Evolutionary conservation across 1,140 invertebrate genomes (phyloP).

Genomic region (Dinothrombium tinctorium): DNA sequence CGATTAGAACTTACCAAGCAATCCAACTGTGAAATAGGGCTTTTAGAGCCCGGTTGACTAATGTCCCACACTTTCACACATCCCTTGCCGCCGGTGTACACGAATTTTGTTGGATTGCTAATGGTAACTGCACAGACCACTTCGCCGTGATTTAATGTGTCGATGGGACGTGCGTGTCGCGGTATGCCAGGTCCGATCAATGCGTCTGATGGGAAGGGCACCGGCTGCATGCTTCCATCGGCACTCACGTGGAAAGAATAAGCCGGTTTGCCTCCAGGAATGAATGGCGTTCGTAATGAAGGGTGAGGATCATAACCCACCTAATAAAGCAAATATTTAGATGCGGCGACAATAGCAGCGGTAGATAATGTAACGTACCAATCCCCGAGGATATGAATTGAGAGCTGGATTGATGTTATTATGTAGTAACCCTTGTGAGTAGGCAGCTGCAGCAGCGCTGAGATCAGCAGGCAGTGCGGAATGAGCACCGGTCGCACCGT

Average conservation of each 20-base stretch:
- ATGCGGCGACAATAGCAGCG: neutral
- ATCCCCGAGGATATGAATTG: slow-evolving; percentile 19
- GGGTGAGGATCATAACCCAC: slow-evolving; percentile 51
- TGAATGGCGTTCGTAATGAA: slow-evolving; percentile 43
- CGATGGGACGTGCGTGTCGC: slow-evolving; percentile 62
- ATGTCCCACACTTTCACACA: slow-evolving; percentile 80
- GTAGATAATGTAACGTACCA: slow-evolving; percentile 16
- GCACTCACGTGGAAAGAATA: slow-evolving; percentile 80
- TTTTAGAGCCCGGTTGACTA: slow-evolving; percentile 49
- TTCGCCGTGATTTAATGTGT: slow-evolving; percentile 79
- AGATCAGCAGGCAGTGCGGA: slow-evolving; percentile 16
- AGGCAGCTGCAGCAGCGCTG: slow-evolving; percentile 16
- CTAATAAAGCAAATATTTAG: slow-evolving; percentile 13
- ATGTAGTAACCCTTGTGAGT: slow-evolving; percentile 18
- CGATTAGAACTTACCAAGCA: slow-evolving; percentile 66
- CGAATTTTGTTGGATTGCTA: slow-evolving; percentile 63
- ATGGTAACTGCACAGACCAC: slow-evolving; percentile 74
- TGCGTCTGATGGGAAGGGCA: slow-evolving; percentile 85
- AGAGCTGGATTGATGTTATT: slow-evolving; percentile 22
- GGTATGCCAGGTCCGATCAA: slow-evolving; percentile 75
- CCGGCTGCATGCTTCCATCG: slow-evolving; percentile 60
- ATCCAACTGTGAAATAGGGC: slow-evolving; percentile 69
- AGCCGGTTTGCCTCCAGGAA: slow-evolving; percentile 22
- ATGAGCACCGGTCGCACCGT: slow-evolving; percentile 12
- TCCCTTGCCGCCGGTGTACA: slow-evolving; percentile 93